phyloP scores from a whole-genome alignment of 2,113 vertebrate species.

The Piprites chloris region DNA sequence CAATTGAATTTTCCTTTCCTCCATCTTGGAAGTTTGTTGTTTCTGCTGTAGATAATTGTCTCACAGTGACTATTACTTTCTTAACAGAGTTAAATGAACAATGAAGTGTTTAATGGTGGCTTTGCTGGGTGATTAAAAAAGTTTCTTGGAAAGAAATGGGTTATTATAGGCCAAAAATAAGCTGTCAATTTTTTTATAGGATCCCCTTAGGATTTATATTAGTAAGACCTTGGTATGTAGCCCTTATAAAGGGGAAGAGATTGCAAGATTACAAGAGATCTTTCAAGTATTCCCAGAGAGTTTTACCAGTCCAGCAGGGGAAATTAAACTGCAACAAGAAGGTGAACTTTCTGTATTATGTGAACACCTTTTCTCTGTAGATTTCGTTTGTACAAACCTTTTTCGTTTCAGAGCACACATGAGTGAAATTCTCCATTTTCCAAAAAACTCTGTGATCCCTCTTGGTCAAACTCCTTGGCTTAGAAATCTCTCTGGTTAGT shows the following conservation, averaged over 20 bases:
- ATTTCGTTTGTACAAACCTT: not conserved
- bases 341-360: not conserved
- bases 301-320: constrained; percentile 11
- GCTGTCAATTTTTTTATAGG: not conserved
- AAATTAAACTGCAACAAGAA: constrained; percentile 21
- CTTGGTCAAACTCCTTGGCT: not conserved
- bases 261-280: constrained; percentile 8
- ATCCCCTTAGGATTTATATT: not conserved
- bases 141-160: not conserved
- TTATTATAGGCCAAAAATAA: not conserved
- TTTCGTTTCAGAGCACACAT: not conserved
- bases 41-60: not conserved
- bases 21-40: not conserved
- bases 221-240: not conserved
- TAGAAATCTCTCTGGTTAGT: not conserved
- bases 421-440: not conserved
- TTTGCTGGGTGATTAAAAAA: not conserved
- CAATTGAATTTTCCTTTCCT: not conserved
- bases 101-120: not conserved
- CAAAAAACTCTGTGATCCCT: not conserved
- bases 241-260: not conserved
- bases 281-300: constrained; percentile 24
- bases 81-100: not conserved
- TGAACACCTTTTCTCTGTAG: not conserved
- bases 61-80: not conserved